A percentile compares a stretch with the other conserved stretches of the same genome.
These are phyloP conservation scores for Regulus satrapa DNA, from an alignment of 2,113 vertebrate genomes.

Conservation along the genomic window DNA sequence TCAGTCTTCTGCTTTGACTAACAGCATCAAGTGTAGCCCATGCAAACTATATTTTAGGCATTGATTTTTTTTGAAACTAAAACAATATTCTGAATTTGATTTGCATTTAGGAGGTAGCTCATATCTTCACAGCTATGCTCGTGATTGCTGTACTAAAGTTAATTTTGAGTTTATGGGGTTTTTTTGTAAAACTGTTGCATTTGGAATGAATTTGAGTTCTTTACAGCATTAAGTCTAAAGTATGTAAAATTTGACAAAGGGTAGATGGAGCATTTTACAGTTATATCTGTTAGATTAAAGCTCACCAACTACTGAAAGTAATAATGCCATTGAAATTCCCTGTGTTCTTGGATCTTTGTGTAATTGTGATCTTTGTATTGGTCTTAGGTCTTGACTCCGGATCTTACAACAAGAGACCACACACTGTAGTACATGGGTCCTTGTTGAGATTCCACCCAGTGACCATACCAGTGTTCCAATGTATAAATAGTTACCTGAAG, in stretches of 20 bases:
- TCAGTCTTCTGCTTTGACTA: neutral
- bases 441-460: neutral
- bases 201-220: neutral
- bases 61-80: neutral
- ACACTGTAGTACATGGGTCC: neutral
- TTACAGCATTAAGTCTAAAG: neutral
- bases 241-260: neutral
- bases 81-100: neutral
- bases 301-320: neutral
- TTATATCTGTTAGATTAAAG: neutral
- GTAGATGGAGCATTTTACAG: neutral
- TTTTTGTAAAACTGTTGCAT: neutral
- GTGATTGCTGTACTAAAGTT: neutral
- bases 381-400: neutral
- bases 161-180: neutral
- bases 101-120: neutral
- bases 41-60: neutral
- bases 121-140: neutral
- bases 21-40: neutral
- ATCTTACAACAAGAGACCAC: neutral
- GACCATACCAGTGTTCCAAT: neutral
- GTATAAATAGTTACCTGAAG: neutral
- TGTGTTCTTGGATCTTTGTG: neutral
- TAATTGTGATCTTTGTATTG: neutral
- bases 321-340: neutral